These are phyloP conservation scores for Habropoda laboriosa DNA, from an alignment of 1,140 invertebrate genomes.

Conservation along the genomic window DNA sequence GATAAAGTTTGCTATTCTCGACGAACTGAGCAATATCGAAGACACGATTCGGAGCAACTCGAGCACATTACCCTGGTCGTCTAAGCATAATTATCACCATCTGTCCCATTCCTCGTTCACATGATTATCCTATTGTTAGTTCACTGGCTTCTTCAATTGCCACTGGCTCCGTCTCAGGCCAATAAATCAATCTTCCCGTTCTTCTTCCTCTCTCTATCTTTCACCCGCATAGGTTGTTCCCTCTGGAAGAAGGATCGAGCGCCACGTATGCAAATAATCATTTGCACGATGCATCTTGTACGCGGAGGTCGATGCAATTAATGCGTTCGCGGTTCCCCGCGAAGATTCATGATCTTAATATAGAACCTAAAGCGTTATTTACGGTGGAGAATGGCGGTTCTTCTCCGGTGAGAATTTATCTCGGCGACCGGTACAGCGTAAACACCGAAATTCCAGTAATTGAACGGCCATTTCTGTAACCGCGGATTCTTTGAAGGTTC, in stretches of 20 bases:
- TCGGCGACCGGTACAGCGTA: background rate
- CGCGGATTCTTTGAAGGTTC: background rate
- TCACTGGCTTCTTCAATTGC: background rate
- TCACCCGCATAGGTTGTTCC: background rate
- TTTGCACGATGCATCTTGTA: background rate
- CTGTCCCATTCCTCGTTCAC: background rate
- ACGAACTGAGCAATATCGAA: no score
- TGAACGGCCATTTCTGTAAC: background rate
- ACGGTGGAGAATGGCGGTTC: background rate
- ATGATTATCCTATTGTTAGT: slow-evolving; percentile 15
- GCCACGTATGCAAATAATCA: background rate
- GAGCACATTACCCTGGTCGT: no score
- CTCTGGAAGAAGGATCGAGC: background rate
- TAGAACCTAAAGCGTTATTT: background rate
- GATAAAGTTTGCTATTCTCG: no score
- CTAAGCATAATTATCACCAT: background rate
- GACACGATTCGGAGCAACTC: background rate
- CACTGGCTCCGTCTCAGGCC: background rate
- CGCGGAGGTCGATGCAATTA: background rate
- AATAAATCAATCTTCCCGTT: slow-evolving; percentile 11
- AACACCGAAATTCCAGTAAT: slow-evolving; percentile 22
- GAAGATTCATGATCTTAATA: background rate
- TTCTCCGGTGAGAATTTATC: background rate
- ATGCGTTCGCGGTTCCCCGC: background rate
- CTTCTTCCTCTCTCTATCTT: background rate